Conservation (phyloP, 2,797 vertebrate genomes). For the Moxostoma hubbsi region DNA sequence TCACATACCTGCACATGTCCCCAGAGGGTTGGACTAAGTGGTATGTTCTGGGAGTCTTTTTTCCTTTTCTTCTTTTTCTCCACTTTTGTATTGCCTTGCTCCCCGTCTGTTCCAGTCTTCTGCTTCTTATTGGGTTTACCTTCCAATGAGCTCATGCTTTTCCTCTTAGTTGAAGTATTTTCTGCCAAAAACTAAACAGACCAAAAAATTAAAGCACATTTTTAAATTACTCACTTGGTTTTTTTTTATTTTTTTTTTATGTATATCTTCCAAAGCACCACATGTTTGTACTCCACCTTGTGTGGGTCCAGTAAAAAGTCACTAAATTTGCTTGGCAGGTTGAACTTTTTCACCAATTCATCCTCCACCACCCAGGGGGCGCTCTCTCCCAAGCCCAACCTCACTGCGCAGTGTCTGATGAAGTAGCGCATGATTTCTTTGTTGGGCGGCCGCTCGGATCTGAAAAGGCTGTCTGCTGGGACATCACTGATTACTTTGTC, state of each 20-base stretch:
- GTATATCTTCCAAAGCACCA: neutral
- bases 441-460: constrained; percentile 95
- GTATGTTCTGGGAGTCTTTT: constrained; percentile 77
- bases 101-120: constrained; percentile 69
- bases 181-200: constrained; percentile 88
- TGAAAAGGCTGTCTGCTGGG: constrained; percentile 88
- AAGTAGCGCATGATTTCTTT: constrained; percentile 99
- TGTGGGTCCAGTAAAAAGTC: constrained; percentile 96
- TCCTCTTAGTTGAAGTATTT: constrained; percentile 90
- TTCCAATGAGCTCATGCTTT: constrained; percentile 85
- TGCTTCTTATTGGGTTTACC: constrained; percentile 87
- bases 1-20: constrained; percentile 85
- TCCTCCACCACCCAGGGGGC: constrained; percentile 99
- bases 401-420: constrained; percentile 91
- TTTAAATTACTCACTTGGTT: neutral
- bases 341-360: constrained; percentile 92
- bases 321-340: constrained; percentile 94
- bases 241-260: too few species aligned
- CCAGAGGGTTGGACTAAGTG: constrained; percentile 90
- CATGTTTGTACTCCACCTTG: constrained; percentile 79
- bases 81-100: constrained; percentile 56
- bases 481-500: constrained; percentile 97
- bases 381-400: constrained; percentile 91
- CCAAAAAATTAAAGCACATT: neutral
- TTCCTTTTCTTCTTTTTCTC: constrained; percentile 69